phyloP scores from a whole-genome alignment of 2,888 invertebrate species.

The Dyspetes luteomarginatus region DNA sequence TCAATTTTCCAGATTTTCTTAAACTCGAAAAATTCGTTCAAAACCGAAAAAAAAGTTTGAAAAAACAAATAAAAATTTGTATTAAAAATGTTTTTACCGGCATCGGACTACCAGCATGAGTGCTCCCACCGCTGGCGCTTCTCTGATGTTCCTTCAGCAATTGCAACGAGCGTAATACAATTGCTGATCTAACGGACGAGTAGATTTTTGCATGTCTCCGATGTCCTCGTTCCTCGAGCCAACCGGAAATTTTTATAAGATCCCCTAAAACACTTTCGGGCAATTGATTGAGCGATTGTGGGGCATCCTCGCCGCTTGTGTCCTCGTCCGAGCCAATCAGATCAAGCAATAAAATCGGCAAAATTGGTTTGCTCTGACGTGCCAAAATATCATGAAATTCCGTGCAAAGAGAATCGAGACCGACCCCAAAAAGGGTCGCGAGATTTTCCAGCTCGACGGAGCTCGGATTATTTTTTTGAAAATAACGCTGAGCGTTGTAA shows the following conservation, averaged over 20 bases:
- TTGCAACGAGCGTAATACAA: constrained; percentile 90
- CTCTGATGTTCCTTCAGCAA: constrained; percentile 92
- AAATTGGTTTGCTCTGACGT: constrained; percentile 93
- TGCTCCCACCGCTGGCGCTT: constrained; percentile 90
- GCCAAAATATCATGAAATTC: constrained; percentile 95
- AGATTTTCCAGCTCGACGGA: constrained; percentile 97
- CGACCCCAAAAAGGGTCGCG: constrained; percentile 90
- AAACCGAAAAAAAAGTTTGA: no score
- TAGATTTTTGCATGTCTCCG: constrained; percentile 91
- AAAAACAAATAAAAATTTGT: no score
- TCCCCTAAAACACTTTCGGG: constrained; percentile 89
- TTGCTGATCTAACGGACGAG: constrained; percentile 90
- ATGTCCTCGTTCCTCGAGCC: constrained; percentile 92
- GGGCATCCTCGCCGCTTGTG: constrained; percentile 85
- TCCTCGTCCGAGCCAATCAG: constrained; percentile 95
- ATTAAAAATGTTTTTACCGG: constrained; percentile 84
- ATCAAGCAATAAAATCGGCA: constrained; percentile 94
- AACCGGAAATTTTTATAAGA: constrained; percentile 91
- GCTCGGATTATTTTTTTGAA: constrained; percentile 95
- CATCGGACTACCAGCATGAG: constrained; percentile 87
- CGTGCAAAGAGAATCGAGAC: constrained; percentile 92
- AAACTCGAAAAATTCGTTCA: no score
- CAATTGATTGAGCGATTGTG: constrained; percentile 87
- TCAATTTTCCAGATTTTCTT: no score
- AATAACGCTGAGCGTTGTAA: constrained; percentile 94